phyloP scores from a whole-genome alignment of 2,113 vertebrate species.

The Eretmochelys imbricata region DNA sequence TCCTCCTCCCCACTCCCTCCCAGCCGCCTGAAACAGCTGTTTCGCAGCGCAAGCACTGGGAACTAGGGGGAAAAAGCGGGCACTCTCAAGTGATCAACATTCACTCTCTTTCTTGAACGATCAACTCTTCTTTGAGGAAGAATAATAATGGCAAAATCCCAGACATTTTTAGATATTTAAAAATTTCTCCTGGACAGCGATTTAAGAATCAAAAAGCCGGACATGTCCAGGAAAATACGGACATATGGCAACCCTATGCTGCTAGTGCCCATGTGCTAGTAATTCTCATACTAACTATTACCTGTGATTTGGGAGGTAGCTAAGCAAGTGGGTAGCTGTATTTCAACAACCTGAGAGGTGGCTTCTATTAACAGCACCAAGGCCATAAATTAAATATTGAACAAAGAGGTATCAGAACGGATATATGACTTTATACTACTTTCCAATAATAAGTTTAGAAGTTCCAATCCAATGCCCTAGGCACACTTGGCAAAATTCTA shows the following conservation, averaged over 20 bases:
- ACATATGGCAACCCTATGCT: neutral
- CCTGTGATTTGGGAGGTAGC: neutral
- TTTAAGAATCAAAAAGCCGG: too few species aligned
- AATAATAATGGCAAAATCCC: too few species aligned
- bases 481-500: slow-evolving; percentile 2
- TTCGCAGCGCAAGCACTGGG: too few species aligned
- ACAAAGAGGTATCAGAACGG: neutral
- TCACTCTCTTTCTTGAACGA: too few species aligned
- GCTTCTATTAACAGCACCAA: slow-evolving; percentile 12
- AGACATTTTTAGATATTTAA: too few species aligned
- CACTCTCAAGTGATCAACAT: too few species aligned
- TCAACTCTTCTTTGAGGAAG: too few species aligned
- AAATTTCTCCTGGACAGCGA: too few species aligned
- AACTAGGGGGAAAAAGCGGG: too few species aligned
- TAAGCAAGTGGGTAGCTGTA: neutral
- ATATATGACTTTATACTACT: neutral
- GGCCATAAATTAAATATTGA: neutral
- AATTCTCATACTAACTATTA: neutral
- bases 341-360: neutral
- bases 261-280: neutral
- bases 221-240: too few species aligned
- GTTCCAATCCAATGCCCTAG: neutral
- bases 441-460: neutral
- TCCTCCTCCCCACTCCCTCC: too few species aligned
- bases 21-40: too few species aligned